phyloP scores from a whole-genome alignment of 2,888 invertebrate species.

The Formica aserva region DNA sequence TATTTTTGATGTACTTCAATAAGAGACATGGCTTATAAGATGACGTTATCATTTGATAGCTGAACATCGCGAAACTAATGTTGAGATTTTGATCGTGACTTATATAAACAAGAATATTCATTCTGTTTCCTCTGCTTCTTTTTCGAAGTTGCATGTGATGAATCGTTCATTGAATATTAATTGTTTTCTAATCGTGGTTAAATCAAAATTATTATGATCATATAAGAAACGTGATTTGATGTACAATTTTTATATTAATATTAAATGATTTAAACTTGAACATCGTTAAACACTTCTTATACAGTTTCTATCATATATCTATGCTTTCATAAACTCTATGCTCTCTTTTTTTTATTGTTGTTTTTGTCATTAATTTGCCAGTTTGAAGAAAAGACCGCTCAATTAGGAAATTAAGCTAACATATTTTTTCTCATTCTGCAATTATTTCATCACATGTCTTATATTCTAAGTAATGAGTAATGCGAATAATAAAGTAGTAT shows the following conservation, averaged over 20 bases:
- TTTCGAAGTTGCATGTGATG: not conserved
- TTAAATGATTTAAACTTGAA: not conserved
- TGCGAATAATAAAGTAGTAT: slow-evolving; percentile 43
- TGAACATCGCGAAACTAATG: not conserved
- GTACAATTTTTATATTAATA: not conserved
- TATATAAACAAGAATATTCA: slow-evolving; percentile 5
- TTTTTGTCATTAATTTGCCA: not conserved
- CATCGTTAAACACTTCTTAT: not conserved
- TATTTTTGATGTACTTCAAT: not conserved
- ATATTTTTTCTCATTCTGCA: not conserved
- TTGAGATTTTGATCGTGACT: not conserved
- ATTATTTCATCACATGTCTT: slow-evolving; percentile 19
- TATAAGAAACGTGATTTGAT: not conserved
- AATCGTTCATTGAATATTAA: not conserved
- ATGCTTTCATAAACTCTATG: not conserved
- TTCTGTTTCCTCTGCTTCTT: not conserved
- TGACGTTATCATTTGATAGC: not conserved
- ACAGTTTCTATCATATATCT: not conserved
- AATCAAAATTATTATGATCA: not conserved
- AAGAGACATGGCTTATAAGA: slow-evolving; percentile 20
- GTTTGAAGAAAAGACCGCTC: not conserved
- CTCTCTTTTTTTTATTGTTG: not conserved
- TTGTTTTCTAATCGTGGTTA: not conserved
- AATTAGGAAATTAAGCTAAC: slow-evolving; percentile 1
- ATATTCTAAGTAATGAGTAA: slow-evolving; percentile 34